phyloP scores from a whole-genome alignment of 1,140 invertebrate genomes.

The Drosophila fuyamai region DNA sequence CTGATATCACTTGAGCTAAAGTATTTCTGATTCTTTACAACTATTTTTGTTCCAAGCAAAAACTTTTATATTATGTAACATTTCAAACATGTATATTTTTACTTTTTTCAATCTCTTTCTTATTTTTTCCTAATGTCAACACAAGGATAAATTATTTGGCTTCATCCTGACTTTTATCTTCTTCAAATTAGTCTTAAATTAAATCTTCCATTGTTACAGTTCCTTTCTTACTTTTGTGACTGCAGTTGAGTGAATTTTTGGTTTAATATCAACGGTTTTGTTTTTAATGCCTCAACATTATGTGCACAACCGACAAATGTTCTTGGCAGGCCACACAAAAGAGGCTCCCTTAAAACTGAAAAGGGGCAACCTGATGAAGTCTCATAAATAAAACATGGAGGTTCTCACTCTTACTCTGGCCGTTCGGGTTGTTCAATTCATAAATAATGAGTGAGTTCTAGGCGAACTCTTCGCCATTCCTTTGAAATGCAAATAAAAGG shows the following conservation, averaged over 20 bases:
- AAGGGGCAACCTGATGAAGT: conserved; percentile 39
- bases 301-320: conserved; percentile 16
- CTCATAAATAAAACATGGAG: conserved; percentile 44
- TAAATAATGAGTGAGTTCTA: conserved; percentile 41
- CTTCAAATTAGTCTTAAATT: background rate
- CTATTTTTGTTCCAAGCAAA: no score
- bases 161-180: no score
- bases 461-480: conserved; percentile 16
- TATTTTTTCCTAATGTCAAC: no score
- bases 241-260: conserved; percentile 17
- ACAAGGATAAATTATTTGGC: no score
- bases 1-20: no score
- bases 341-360: conserved; percentile 14
- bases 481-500: conserved; percentile 53
- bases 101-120: no score
- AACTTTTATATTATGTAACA: no score
- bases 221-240: background rate
- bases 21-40: no score
- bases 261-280: conserved; percentile 25
- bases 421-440: conserved; percentile 43
- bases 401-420: conserved; percentile 23
- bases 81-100: no score
- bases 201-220: background rate
- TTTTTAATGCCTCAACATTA: conserved; percentile 36
- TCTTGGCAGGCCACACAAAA: conserved; percentile 24